Conservation (phyloP, 2,113 vertebrate genomes). For the Pluvialis apricaria region DNA sequence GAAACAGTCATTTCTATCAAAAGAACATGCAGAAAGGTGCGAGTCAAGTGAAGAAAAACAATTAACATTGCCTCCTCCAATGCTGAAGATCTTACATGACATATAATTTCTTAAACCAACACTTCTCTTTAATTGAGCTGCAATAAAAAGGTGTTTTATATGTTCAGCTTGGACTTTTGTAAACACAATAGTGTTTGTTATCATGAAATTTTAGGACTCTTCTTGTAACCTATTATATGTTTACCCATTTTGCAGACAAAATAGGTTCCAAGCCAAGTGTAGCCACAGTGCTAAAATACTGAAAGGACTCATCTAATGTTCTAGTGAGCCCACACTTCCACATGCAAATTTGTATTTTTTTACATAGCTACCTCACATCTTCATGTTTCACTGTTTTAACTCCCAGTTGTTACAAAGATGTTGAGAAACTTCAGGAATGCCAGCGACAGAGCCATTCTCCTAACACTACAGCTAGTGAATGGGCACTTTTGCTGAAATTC, state of each 20-base stretch:
- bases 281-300: background rate
- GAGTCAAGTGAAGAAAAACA: background rate
- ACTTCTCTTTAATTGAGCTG: background rate
- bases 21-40: background rate
- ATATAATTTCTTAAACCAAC: background rate
- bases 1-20: background rate
- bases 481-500: background rate
- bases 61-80: background rate
- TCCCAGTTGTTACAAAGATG: background rate
- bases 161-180: background rate
- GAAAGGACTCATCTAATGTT: background rate
- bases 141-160: background rate
- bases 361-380: background rate
- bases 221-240: background rate
- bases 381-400: background rate
- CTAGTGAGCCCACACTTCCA: background rate
- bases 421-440: background rate
- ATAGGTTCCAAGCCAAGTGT: background rate
- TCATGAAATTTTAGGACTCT: background rate
- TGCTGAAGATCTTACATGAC: background rate
- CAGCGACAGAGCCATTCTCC: fast-evolving
- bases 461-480: background rate
- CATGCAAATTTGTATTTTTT: background rate
- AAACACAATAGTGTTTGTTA: background rate
- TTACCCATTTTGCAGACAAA: background rate